phyloP scores from a whole-genome alignment of 2,113 vertebrate genomes.

The Toxotes chatareus region DNA sequence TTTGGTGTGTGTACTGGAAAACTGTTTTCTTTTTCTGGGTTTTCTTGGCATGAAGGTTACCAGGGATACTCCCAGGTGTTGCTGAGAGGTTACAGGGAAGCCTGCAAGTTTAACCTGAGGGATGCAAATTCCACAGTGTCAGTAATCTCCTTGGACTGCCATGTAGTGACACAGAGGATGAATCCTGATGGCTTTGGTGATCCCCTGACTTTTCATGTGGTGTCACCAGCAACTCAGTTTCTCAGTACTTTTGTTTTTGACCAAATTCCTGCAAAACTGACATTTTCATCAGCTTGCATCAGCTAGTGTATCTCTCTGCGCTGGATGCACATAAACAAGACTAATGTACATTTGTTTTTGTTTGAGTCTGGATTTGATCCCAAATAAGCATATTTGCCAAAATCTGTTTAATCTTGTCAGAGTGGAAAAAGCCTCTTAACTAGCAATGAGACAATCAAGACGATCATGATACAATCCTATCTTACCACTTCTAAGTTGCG shows the following conservation, averaged over 20 bases:
- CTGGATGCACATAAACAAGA: not conserved
- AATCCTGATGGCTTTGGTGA: not conserved
- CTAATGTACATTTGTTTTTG: not conserved
- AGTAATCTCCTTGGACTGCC: not conserved
- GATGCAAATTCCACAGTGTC: no score
- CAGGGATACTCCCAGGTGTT: no score
- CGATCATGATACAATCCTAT: not conserved
- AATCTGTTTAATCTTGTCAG: not conserved
- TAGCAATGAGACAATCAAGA: slow-evolving; percentile 10
- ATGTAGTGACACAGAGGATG: not conserved
- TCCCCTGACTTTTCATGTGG: not conserved
- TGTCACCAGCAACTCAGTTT: no score
- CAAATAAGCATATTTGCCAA: not conserved
- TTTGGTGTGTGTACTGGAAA: no score
- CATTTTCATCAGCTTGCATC: not conserved
- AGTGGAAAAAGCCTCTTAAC: slow-evolving; percentile 16
- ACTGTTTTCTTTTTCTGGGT: no score
- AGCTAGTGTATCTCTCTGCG: not conserved
- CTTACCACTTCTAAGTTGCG: not conserved
- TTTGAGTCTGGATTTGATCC: not conserved
- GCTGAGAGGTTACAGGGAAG: no score
- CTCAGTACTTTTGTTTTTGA: no score
- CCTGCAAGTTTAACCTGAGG: no score
- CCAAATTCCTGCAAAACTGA: not conserved
- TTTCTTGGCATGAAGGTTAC: no score